Evolutionary conservation across 2,797 vertebrate species (phyloP), one percentile per base, ranked within the genome.

Genomic region (Gallinago stenura): DNA sequence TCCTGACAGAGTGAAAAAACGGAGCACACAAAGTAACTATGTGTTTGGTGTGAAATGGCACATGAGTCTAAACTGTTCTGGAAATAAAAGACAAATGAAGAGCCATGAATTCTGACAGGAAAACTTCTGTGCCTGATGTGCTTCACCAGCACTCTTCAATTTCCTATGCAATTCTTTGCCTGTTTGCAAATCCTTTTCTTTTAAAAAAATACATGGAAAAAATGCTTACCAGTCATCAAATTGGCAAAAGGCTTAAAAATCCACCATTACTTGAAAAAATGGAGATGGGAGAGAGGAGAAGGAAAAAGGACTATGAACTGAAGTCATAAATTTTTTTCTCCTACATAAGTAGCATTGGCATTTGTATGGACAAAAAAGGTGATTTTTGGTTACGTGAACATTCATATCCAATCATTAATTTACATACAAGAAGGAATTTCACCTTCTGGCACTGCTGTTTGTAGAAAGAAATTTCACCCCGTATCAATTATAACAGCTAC

Each of bases 331-430:
- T 43, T 18, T 31, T 68, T 72, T 45, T 4, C 21, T 9, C 3
- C 13, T 50, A 46, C 7, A 7, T 41, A 69, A 72, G 24, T 30
- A 75, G 4, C 10, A 43, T 0, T 51, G n/a, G 7, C 64, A 95
- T 86, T 71, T 91, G 20, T 89, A 87, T 65, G 85, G 90, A 77
- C 37, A 80, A 95, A 93, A 92, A 88, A 64, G 20, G 22, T 54
- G 26, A 83, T 56, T 84, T 94, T 96, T 90, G 33, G 51, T 93
- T 84, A 95, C 10, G 43, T 92, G 33, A n/a, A 72, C 39, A 21
- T 95, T 97, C 69, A 51, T n/a, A 65, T 45, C 87, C 30, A 11
- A 58, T 81, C 60, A 78, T 81, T 71, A 68, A 76, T 94, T 96
- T 94, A n/a, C 43, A 87, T 24, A 58, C 43, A 89, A 87, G 89